Evolutionary conservation across 64 coral and sea anemone species (phyloP), one percentile per base, ranked within the genome.

Genomic region (Actinia tenebrosa): DNA sequence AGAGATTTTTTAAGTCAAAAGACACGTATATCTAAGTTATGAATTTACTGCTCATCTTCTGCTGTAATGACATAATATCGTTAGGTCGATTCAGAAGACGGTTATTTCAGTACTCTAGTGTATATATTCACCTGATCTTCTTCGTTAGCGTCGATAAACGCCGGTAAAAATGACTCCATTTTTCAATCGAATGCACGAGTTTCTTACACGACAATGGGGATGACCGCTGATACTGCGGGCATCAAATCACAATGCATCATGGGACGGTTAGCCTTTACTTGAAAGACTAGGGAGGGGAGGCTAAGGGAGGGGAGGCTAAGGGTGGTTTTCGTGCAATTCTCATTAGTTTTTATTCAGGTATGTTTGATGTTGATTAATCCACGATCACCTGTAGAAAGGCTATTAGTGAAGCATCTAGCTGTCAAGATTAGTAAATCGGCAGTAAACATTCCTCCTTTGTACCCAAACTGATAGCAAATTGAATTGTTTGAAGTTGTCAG

Each of bases 81-180:
- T 5, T 50, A 52, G 30, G 16, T 44, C 11, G 64, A 30, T 14
- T 58, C 0, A 7, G 20, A 27, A 13, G 16, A 64, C 10, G 26
- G 52, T 26, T 8, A 22, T 44, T 44, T 53, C 16, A 77, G 8
- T 46, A 7, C 66, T 62, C 7, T 11, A 80, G 2, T 17, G 80
- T 43, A 64, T 6, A 58, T 22, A 69, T 16, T 53, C 94, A 94
- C 95, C 89, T 98, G 95, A 64, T 98, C 95, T 83, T 98, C 92
- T 53, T 94, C 95, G 52, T 72, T 89, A 77, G 92, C 88, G 59
- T 94, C 95, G 53, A 98, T 94, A 91, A 98, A 98, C 53, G 87
- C 95, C 26, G 95, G 95, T 78, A 98, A 98, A 86, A 98, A 86
- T 47, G 95, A 63, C 15, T 98, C 91, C 95, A 98, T 98, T 63